Evolutionary conservation across 2,113 vertebrate species (phyloP).

Genomic region (Neotragus moschatus): DNA sequence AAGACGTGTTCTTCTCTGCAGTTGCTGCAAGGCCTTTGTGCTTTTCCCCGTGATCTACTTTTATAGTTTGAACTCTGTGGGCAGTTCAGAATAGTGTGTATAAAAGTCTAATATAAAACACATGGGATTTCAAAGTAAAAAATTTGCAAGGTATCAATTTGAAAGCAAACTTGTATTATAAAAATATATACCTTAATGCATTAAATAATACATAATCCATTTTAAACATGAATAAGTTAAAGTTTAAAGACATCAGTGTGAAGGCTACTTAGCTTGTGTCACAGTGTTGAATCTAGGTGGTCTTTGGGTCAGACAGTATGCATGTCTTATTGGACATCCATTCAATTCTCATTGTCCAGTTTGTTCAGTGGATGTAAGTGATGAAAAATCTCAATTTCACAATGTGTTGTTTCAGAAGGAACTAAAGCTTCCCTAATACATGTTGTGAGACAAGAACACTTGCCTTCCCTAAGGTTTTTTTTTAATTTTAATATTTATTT

Average conservation of each 20-base stretch:
- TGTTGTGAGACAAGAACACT: background rate
- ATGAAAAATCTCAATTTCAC: slow-evolving; percentile 7
- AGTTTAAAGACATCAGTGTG: background rate
- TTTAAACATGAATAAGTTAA: background rate
- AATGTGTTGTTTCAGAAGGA: background rate
- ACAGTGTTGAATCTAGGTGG: background rate
- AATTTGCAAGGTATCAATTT: background rate
- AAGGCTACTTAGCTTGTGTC: background rate
- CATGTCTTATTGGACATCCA: background rate
- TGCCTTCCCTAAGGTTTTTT: background rate
- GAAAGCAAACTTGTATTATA: background rate
- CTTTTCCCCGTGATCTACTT: background rate
- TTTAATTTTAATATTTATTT: background rate
- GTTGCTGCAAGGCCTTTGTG: background rate
- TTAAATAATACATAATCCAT: background rate
- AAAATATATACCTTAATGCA: background rate
- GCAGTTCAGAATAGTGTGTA: background rate
- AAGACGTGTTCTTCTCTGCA: background rate
- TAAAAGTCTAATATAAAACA: background rate
- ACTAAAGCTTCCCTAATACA: background rate
- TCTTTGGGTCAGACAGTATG: background rate
- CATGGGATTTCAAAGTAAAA: background rate
- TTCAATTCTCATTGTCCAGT: background rate
- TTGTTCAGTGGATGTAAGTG: background rate
- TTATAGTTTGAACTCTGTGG: background rate